A percentile compares a stretch with the other conserved stretches of the same genome.
Conservation (phyloP, 1,140 invertebrate genomes). For the Limonius californicus region DNA sequence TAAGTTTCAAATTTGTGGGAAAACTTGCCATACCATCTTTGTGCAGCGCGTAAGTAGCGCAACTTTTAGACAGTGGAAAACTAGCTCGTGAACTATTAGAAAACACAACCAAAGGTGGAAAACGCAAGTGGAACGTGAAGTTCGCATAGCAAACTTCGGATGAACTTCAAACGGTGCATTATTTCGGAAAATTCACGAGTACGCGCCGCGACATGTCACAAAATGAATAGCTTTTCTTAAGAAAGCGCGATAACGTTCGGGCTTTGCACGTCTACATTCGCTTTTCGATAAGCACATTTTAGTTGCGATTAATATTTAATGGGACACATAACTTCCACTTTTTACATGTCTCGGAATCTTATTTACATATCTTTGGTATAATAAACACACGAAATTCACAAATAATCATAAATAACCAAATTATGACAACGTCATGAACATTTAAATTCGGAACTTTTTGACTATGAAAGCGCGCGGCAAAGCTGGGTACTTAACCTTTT, state of each 20-base stretch:
- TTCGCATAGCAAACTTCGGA: not conserved
- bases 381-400: constrained; percentile 17
- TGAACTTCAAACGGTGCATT: not conserved
- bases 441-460: not conserved
- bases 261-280: not conserved
- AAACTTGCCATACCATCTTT: too few relatives aligned
- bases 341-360: constrained; percentile 21
- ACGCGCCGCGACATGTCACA: not conserved
- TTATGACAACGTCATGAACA: constrained; percentile 1
- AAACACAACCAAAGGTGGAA: too few relatives aligned
- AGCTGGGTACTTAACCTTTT: too few relatives aligned
- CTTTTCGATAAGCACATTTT: too few relatives aligned
- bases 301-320: constrained; percentile 8
- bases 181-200: not conserved
- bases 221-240: not conserved
- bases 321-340: constrained; percentile 21
- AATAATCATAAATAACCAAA: constrained; percentile 21
- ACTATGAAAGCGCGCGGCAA: too few relatives aligned
- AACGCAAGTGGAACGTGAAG: too few relatives aligned
- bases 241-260: not conserved
- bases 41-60: too few relatives aligned
- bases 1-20: too few relatives aligned
- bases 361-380: constrained; percentile 23
- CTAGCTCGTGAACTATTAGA: too few relatives aligned
- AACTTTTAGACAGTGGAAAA: too few relatives aligned